Conservation (phyloP, 2,113 vertebrate species). For the Alectura lathami region DNA sequence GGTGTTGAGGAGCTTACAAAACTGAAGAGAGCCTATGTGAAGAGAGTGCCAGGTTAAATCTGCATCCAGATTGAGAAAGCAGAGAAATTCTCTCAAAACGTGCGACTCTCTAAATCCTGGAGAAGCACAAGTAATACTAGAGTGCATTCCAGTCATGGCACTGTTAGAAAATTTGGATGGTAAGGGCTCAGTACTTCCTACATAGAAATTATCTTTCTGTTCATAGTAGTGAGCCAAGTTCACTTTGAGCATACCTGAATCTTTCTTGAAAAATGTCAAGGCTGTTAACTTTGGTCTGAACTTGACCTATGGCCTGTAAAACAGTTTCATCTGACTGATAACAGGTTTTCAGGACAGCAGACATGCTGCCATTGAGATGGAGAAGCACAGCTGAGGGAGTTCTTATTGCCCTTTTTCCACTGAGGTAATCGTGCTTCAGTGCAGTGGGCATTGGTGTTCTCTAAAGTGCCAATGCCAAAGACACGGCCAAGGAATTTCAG, state of each 20-base stretch:
- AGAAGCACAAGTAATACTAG: background rate
- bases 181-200: background rate
- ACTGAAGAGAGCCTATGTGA: background rate
- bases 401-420: background rate
- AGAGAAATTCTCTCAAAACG: background rate
- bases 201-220: background rate
- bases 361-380: background rate
- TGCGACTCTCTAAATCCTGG: background rate
- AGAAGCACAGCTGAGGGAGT: background rate
- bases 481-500: background rate
- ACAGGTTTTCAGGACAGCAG: background rate
- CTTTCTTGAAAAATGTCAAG: background rate
- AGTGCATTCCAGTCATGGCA: background rate
- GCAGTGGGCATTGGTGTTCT: background rate
- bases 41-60: background rate
- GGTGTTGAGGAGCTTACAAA: background rate
- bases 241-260: background rate
- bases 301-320: background rate
- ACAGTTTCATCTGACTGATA: background rate
- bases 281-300: background rate
- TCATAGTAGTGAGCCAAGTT: background rate
- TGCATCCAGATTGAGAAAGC: background rate
- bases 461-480: background rate
- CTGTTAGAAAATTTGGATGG: background rate
- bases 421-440: background rate